Evolutionary conservation across 1,140 invertebrate species (phyloP), one percentile per base, ranked within the genome.

Genomic region (Brachionus manjavacas): DNA sequence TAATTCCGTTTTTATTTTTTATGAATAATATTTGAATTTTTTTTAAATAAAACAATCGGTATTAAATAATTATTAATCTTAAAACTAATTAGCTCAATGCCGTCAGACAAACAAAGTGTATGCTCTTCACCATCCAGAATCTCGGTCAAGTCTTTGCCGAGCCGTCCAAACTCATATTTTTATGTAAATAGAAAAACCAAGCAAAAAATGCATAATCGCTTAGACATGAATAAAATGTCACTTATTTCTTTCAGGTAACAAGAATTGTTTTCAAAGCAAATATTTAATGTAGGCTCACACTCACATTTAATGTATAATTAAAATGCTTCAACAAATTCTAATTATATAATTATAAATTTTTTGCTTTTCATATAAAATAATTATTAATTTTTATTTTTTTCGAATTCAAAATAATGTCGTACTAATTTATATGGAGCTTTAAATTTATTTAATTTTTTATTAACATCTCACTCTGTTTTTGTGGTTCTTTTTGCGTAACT

Each of bases 221-320:
- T 72, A 6, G 68, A 72, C 31, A 31, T 68, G 25, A 68, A 68
- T 41, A 72, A 72, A 72, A 20, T 72, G 31, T 72, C 68, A 12
- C 16, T 43, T 72, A 72, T 72, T 72, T 72, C 68, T 20, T 43
- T 72, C 68, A 72, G 68, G 68, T 72, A 72, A 72, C 20, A 72
- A 72, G 68, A 72, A 72, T 20, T 60, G 20, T 60, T 60, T 60
- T 60, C 52, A 60, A 60, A 20, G 52, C 52, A 60, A 60, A 60
- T 60, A 60, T 60, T 60, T 60, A 60, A 25, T 60, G 52, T 60
- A 60, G 52, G 20, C 16, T 60, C 52, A 60, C 52, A 60, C 52
- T 60, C 52, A 60, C 52, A 20, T 60, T 60, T 60, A 60, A 60
- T 60, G 52, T 60, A 60, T 60, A 16, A 55, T 55, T 60, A 60